Percentiles rank a stretch among this genome's conserved stretches.
Evolutionary conservation across 2,113 vertebrate species (phyloP).

Genomic region (Grammomys surdaster): DNA sequence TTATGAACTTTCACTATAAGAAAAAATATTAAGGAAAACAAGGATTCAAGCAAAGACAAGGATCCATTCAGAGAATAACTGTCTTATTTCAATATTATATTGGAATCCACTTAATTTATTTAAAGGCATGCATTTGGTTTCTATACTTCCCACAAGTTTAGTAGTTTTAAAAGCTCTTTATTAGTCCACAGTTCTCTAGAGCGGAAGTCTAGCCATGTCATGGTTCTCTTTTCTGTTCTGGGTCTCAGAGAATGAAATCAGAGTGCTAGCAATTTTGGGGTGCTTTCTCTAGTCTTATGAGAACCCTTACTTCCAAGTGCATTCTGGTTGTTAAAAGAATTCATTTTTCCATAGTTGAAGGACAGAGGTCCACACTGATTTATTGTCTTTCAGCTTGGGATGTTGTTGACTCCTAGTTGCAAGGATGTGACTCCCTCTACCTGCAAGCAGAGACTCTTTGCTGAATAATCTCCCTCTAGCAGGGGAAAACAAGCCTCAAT

Average conservation of each 20-base stretch:
- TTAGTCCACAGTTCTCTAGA: background rate
- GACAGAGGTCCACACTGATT: background rate
- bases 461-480: background rate
- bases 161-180: background rate
- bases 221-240: background rate
- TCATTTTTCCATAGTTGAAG: background rate
- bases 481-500: background rate
- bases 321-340: background rate
- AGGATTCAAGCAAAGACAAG: background rate
- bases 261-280: background rate
- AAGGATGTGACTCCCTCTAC: background rate
- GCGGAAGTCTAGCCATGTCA: background rate
- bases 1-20: background rate
- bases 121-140: constrained; percentile 17
- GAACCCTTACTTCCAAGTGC: background rate
- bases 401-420: background rate
- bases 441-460: background rate
- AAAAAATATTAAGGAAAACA: background rate
- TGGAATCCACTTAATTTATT: background rate
- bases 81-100: constrained; percentile 12
- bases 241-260: background rate
- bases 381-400: background rate
- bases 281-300: background rate
- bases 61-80: background rate
- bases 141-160: background rate